phyloP scores from a whole-genome alignment of 1,140 invertebrate genomes.

The Panulirus ornatus region DNA sequence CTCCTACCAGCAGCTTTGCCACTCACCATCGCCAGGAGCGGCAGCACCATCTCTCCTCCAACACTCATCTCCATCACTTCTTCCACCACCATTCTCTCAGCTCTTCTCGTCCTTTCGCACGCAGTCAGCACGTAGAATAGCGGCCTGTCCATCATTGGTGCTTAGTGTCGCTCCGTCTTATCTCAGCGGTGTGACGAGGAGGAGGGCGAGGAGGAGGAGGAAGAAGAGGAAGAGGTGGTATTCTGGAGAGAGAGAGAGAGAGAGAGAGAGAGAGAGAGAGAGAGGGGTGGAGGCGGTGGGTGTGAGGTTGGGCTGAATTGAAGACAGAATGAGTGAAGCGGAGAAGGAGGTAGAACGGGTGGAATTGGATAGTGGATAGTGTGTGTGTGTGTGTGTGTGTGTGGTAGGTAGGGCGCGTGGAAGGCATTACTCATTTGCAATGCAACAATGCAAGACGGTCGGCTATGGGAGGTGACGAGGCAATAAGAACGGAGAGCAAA shows the following conservation, averaged over 20 bases:
- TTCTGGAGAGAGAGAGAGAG: not conserved
- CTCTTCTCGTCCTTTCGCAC: conserved; percentile 58
- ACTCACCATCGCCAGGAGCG: not conserved
- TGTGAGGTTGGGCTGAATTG: no score
- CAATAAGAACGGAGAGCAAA: no score
- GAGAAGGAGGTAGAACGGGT: not conserved
- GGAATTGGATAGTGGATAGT: not conserved
- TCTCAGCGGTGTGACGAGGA: conserved; percentile 61
- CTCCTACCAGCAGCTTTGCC: not conserved
- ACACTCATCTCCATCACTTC: conserved; percentile 25
- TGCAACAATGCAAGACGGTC: no score
- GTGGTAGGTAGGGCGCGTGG: no score
- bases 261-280: not conserved
- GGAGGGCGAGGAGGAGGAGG: conserved; percentile 1
- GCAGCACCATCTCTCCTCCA: not conserved
- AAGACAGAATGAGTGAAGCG: not conserved
- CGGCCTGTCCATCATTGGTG: conserved; percentile 67
- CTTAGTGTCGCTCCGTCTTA: conserved; percentile 71
- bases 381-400: not conserved
- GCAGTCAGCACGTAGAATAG: conserved; percentile 70
- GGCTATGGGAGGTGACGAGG: no score
- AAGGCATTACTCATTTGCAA: no score
- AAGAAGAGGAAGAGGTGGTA: not conserved
- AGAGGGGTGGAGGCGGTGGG: not conserved
- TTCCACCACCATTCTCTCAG: conserved; percentile 60